Conservation (phyloP, 2,113 vertebrate genomes). For the Tenrec ecaudatus region DNA sequence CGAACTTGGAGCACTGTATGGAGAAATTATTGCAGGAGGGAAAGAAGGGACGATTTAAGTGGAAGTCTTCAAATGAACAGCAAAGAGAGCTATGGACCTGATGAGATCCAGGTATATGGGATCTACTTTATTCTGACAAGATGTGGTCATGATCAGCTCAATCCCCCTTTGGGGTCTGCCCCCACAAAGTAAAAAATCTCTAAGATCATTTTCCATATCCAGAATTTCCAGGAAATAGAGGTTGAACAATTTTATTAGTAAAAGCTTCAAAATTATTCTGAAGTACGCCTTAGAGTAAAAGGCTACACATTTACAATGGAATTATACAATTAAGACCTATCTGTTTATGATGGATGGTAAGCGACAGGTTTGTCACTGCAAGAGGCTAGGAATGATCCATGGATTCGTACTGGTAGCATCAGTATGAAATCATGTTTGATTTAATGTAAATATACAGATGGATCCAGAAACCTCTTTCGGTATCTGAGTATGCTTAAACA, state of each 20-base stretch:
- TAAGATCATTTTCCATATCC: slow-evolving; percentile 17
- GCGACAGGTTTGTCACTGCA: too few species aligned
- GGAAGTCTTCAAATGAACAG: neutral
- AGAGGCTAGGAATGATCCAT: too few species aligned
- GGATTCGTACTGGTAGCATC: too few species aligned
- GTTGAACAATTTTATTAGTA: neutral
- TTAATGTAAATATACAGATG: too few species aligned
- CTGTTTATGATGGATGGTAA: too few species aligned
- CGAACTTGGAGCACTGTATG: too few species aligned
- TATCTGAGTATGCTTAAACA: too few species aligned
- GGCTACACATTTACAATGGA: too few species aligned
- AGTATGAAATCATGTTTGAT: too few species aligned
- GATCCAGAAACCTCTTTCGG: too few species aligned
- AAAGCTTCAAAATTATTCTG: neutral
- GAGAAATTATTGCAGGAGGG: neutral
- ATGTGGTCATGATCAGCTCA: neutral
- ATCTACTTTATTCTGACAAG: slow-evolving; percentile 8
- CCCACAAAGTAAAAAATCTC: neutral
- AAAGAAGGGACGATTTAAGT: neutral
- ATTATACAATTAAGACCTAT: too few species aligned
- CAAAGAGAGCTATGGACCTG: neutral
- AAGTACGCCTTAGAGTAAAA: neutral
- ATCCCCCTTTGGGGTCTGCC: neutral
- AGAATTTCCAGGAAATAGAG: neutral
- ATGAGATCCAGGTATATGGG: neutral